Evolutionary conservation across 2,113 vertebrate genomes (phyloP), one percentile per base, ranked within the genome.

Genomic region (Myotis lucifugus): DNA sequence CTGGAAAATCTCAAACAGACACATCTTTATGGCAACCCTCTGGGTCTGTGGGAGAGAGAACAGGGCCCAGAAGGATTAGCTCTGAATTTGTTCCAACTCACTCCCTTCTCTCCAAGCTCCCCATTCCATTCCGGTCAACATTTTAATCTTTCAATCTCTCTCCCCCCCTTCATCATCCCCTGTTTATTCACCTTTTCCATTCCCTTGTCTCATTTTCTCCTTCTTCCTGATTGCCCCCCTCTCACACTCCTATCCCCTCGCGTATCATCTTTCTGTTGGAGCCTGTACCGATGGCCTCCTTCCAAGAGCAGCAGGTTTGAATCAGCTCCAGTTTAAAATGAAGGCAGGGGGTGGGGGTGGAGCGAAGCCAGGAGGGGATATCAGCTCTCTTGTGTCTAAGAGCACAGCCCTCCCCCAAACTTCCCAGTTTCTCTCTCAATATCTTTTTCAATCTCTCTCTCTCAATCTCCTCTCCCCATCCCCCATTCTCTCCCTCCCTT

Each of bases 231-330:
- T 96, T 85, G 69, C 90, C 64, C 93, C 40, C 7, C 77, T 74
- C 95, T 94, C 87, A 76, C 95, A 90, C 76, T 96, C 96, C 61
- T 72, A 90, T 85, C 90, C 95, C 90, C 95, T 85, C 29, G 1
- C 9, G 1, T 85, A 94, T 96, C 96, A 79, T 96, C 96, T 97
- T 97, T 97, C 97, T 97, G 97, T 92, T 93, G 96, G 94, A 96
- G 97, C 93, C 95, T 96, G 93, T 67, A 83, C 92, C 25, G 42
- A 83, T 95, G 97, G 97, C 97, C 87, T 88, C 95, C 76, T 92
- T 97, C 97, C 97, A 97, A 96, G 90, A 97, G 93, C 96, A 97
- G 95, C 97, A 97, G 97, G 97, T 97, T 97, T 97, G 97, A 97
- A 97, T 96, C 95, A 97, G 96, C 92, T 97, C 95, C 95, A 96